These are phyloP conservation scores for Hydropsyche tenuis DNA, from an alignment of 1,140 invertebrate genomes.

Conservation along the genomic window DNA sequence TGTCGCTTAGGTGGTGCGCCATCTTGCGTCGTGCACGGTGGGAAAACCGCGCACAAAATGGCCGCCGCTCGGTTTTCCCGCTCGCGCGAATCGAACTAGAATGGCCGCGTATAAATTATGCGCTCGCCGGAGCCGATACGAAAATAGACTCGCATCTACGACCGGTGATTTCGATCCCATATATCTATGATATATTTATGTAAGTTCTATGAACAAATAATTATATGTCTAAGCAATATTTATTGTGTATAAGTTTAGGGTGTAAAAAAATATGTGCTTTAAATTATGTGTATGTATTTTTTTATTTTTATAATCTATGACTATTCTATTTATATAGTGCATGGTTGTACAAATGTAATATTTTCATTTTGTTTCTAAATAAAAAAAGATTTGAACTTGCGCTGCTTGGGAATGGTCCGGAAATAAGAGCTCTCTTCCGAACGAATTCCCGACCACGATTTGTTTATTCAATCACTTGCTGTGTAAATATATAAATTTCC, in stretches of 20 bases:
- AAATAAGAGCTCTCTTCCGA: conserved; percentile 49
- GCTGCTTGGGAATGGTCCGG: conserved; percentile 44
- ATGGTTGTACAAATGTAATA: neutral
- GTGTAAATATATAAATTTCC: conserved; percentile 30
- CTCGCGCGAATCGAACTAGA: neutral
- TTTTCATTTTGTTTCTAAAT: conserved; percentile 43
- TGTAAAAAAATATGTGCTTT: conserved; percentile 46
- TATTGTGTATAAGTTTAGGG: conserved; percentile 38
- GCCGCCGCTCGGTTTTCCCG: conserved; percentile 23
- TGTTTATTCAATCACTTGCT: neutral
- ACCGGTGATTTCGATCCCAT: conserved; percentile 85
- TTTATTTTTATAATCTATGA: conserved; percentile 12
- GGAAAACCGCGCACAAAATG: conserved; percentile 35
- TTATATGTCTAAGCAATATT: conserved; percentile 47
- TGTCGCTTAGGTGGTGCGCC: neutral
- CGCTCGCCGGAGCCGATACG: conserved; percentile 30
- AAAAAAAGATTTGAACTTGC: conserved; percentile 5
- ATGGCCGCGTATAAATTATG: conserved; percentile 45
- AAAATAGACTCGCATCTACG: conserved; percentile 56
- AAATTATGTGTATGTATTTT: conserved; percentile 9
- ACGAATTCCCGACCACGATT: conserved; percentile 39
- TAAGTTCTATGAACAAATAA: conserved; percentile 90
- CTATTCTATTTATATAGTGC: conserved; percentile 32
- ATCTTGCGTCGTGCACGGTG: conserved; percentile 23
- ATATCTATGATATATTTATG: conserved; percentile 96